Conservation (phyloP, 2,113 vertebrate genomes). For the Ochotona curzoniae region DNA sequence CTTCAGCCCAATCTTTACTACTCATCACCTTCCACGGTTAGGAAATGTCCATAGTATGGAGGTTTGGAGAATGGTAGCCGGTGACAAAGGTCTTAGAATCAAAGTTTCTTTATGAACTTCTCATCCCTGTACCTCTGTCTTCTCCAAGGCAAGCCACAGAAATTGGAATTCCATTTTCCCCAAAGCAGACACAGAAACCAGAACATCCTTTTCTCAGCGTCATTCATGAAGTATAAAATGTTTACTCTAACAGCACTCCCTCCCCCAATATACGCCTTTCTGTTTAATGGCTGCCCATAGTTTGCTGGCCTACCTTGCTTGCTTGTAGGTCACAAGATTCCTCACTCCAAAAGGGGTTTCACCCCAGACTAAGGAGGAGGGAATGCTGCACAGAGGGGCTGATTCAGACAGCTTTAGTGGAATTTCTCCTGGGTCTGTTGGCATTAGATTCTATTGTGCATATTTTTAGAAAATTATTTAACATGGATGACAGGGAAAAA, state of each 20-base stretch:
- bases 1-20: neutral
- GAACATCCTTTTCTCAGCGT: neutral
- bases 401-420: neutral
- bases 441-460: no score
- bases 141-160: neutral
- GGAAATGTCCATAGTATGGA: neutral
- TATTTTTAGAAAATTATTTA: no score
- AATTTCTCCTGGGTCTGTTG: no score
- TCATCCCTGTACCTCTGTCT: neutral
- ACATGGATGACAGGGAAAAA: no score
- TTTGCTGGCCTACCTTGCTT: neutral
- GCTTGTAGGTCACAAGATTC: neutral
- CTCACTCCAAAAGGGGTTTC: no score
- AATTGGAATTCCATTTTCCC: neutral
- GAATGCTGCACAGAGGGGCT: no score
- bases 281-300: neutral
- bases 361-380: neutral
- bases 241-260: no score
- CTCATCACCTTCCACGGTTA: neutral
- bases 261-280: no score
- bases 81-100: no score
- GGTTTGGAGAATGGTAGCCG: no score
- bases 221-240: no score
- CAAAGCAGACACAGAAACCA: neutral
- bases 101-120: neutral